phyloP scores from a whole-genome alignment of 2,888 invertebrate species.

The Steinernema carpocapsae region DNA sequence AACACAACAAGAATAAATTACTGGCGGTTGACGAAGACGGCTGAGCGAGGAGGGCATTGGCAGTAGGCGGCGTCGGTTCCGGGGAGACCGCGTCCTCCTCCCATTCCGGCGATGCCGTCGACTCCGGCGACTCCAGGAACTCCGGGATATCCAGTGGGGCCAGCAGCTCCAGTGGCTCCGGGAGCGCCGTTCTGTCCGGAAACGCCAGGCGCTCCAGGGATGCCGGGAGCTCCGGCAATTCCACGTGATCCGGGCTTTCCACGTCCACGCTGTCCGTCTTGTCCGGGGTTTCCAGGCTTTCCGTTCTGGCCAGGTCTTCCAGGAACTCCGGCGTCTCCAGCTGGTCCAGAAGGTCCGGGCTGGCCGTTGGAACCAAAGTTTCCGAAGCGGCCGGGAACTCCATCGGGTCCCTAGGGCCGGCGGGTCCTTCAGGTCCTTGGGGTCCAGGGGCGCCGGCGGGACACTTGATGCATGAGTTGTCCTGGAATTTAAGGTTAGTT shows the following conservation, averaged over 20 bases:
- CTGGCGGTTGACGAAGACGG: too few species aligned
- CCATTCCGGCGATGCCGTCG: background rate
- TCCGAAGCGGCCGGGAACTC: constrained; percentile 44
- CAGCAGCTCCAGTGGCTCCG: constrained; percentile 36
- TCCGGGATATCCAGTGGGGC: background rate
- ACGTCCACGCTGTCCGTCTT: constrained; percentile 28
- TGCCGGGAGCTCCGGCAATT: background rate
- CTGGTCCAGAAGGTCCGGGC: constrained; percentile 23
- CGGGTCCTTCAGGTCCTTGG: constrained; percentile 49
- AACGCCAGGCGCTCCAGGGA: constrained; percentile 41
- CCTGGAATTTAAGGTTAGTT: background rate
- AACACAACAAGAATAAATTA: too few species aligned
- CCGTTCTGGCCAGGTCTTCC: constrained; percentile 50
- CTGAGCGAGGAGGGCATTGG: constrained; percentile 20
- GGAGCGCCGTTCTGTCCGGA: constrained; percentile 32
- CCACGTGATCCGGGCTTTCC: constrained; percentile 3
- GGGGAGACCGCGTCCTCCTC: constrained; percentile 5
- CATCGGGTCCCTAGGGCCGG: constrained; percentile 53
- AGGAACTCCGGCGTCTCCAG: constrained; percentile 35
- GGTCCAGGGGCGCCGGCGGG: too few species aligned
- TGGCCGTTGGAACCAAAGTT: background rate
- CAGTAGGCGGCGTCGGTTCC: constrained; percentile 18
- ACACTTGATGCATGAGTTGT: constrained; percentile 51
- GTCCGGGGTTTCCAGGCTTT: constrained; percentile 43
- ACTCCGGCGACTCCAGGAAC: constrained; percentile 10